Evolutionary conservation across 2,113 vertebrate genomes (phyloP), one percentile per base, ranked within the genome.

Genomic region (Leptodactylus fuscus): DNA sequence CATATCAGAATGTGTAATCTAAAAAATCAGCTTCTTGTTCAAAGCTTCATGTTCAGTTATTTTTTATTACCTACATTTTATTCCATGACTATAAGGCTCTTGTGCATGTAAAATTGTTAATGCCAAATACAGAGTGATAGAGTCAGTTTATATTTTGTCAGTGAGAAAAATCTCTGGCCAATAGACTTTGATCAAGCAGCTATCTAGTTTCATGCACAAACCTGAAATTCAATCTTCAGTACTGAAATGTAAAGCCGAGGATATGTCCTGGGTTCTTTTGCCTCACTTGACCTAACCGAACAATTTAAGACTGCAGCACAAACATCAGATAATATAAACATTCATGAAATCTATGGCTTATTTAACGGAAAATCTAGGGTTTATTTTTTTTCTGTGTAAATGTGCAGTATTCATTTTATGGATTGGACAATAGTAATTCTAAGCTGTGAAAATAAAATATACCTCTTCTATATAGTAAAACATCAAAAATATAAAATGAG

Each of bases 211-310:
- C 76, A 58, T 60, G 53, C 51, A 79, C 36, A 27, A 48, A 60
- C 51, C 34, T 79, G 51, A 60, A 58, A 79, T 79, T 27, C 20
- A 81, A 81, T 81, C 78, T 46, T 81, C 41, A 29, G 78, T 67
- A 65, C 78, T 81, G 78, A 29, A 62, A 81, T 81, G 41, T 65
- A 67, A 62, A 65, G 11, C 78, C 22, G 11, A 8, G 22, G n/a
- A 32, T 27, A 53, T 41, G 18, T 60, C 48, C 29, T 60, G n/a
- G 51, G 8, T 60, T 41, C 77, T 79, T 34, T 79, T n/a, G 77
- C 51, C 78, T 78, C 53, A 62, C n/a, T 80, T 77, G 74, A 51
- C 73, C 73, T 49, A 75, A 49, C 73, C 24, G 13, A 53, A 51
- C 46, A 53, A 12, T 29, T 18, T 29, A 16, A 51, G 16, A 18